Percentiles rank a stretch among this genome's conserved stretches.
Evolutionary conservation across 2,888 invertebrate genomes (phyloP).

Genomic region (Pomacea canaliculata): DNA sequence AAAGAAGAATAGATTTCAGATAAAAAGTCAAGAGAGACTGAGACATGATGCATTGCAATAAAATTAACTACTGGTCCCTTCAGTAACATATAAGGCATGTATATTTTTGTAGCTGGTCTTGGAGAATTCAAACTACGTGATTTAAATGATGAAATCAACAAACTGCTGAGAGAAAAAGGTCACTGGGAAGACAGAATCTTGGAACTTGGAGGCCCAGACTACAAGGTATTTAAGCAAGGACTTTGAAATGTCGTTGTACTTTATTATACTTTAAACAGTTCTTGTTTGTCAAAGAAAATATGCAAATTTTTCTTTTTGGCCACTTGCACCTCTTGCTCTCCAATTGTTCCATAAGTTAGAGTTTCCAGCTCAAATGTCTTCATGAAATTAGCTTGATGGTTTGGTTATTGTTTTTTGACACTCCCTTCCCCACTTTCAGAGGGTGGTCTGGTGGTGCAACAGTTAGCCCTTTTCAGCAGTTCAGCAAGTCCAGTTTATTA

Average conservation of each 20-base stretch:
- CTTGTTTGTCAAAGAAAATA: too few relatives aligned
- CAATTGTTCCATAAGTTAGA: neutral
- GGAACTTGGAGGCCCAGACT: conserved; percentile 93
- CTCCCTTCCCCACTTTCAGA: too few relatives aligned
- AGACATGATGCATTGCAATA: neutral
- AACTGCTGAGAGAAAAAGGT: conserved; percentile 92
- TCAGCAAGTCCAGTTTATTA: too few relatives aligned
- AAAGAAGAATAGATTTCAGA: too few relatives aligned
- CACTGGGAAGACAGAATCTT: conserved; percentile 99
- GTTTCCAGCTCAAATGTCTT: too few relatives aligned
- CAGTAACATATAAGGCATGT: too few relatives aligned
- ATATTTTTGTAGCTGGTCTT: conserved; percentile 81
- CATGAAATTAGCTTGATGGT: too few relatives aligned
- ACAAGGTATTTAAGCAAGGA: conserved; percentile 56
- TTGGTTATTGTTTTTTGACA: too few relatives aligned
- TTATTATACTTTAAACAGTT: too few relatives aligned
- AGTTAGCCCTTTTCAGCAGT: too few relatives aligned
- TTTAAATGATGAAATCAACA: conserved; percentile 99
- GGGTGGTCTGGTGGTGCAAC: too few relatives aligned
- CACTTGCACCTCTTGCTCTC: neutral
- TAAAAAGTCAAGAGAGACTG: neutral
- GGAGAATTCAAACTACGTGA: conserved; percentile 98
- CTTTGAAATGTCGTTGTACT: neutral
- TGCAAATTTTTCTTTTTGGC: neutral
- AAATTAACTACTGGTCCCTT: neutral